Base-by-base conservation (phyloP, 2,113 vertebrate genomes). In the Prietella phreatophila region DNA sequence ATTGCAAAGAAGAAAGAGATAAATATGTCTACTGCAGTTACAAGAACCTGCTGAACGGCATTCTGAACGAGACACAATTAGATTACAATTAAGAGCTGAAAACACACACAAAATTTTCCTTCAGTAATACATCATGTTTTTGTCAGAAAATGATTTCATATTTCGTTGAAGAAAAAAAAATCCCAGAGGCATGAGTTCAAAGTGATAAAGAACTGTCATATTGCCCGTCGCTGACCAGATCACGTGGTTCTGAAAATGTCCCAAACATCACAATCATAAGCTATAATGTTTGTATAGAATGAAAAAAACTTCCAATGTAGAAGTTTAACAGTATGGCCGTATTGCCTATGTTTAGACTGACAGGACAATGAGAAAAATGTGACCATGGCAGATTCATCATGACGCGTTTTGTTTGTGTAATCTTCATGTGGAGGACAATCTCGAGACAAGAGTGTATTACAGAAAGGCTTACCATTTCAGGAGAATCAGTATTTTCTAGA, bases 391-490 rank as follows among this genome's bases (percentile, higher is more conserved):
- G 30, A 67, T 67, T 14, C 0, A n/a, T 65, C 10, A 65, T 30
- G 11, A 65, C 27, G 2, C 3, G 14, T 69, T 33, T 69, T 69
- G 13, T 69, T 69, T 33, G 30, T 71, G 2, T 17, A 65, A 3
- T 36, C 15, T 7, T 36, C 19, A 36, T 2, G 6, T 19, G 30
- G 15, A 3, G 11, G 4, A 69, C 33, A 33, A 69, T 19, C 13
- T 33, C 4, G 30, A 15, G 65, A 30, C 5, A 0, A 14, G 1
- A 33, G 3, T 30, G 14, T 63, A 30, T 50, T 33, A 15, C 13
- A 55, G 5, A 79, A 55, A n/a, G 2, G 7, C 89, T 89, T 87
- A 91, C 88, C 88, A 60, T 6, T 33, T 73, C 56, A 3, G 83
- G 30, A 3, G 71, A 83, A 2, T 39, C 27, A 20, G 88, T 7